Evolutionary conservation across 2,888 invertebrate species (phyloP).

Genomic region (Reticulitermes lucifugus): DNA sequence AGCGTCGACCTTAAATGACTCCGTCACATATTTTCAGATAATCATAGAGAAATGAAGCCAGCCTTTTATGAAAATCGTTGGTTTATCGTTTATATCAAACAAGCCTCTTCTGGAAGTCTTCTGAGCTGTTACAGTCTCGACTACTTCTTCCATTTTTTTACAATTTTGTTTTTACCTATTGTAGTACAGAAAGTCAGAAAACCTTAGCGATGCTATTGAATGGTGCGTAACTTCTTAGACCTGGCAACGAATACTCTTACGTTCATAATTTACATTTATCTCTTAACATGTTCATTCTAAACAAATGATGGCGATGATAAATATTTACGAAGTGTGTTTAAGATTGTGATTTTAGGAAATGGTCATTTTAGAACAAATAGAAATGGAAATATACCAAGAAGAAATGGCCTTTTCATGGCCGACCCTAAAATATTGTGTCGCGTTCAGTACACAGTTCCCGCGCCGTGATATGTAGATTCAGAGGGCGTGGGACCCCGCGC

Average conservation of each 20-base stretch:
- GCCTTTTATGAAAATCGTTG: no score
- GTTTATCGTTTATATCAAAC: no score
- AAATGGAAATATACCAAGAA: not conserved
- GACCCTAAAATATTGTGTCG: not conserved
- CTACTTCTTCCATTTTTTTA: no score
- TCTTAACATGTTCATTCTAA: not conserved
- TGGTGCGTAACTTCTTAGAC: not conserved
- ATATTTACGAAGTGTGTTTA: constrained; percentile 18
- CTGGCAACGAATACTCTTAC: not conserved
- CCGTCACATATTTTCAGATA: no score
- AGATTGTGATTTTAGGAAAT: not conserved
- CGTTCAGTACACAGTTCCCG: not conserved
- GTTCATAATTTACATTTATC: not conserved
- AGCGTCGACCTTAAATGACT: no score
- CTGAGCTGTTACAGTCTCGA: no score
- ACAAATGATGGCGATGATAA: not conserved
- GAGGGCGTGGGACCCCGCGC: not conserved
- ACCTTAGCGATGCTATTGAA: no score
- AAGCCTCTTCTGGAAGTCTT: no score
- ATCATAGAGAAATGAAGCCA: no score
- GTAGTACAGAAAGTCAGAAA: no score
- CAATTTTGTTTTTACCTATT: no score
- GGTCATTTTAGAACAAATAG: constrained; percentile 6
- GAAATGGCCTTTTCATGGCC: constrained; percentile 1
- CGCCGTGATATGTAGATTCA: constrained; percentile 4